Evolutionary conservation across 2,797 vertebrate species (phyloP), one percentile per base, ranked within the genome.

Genomic region (Aselliscus stoliczkanus): DNA sequence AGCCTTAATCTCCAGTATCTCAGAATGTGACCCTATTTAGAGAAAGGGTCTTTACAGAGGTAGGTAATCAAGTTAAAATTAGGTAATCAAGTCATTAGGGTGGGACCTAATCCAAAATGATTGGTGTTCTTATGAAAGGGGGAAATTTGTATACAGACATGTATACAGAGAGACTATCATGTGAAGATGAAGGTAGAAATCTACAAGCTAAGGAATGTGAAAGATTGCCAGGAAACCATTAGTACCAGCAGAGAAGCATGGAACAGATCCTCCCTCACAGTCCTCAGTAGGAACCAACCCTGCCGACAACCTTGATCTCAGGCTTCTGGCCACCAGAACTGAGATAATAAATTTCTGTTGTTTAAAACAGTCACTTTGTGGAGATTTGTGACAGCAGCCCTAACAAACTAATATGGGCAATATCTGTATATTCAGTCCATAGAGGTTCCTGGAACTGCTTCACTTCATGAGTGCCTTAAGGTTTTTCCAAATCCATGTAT

Each of bases 401-500:
- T 17, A 11, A n/a, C 29, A 75, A 83, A 79, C 7, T 0, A 14
- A 20, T 20, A 10, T 4, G 29, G 58, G 11, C 9, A 8, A 21
- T 0, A 3, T 34, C 1, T 2, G 72, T 7, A 29, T 20, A 1
- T 27, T 56, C 54, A 3, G 20, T 37, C 27, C 29, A 25, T 31
- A 47, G 14, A 23, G 50, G 5, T 47, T 54, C 65, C 69, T 62
- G 21, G 31, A 25, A 50, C n/a, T 23, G 37, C 29, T n/a, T 67
- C 14, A 0, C 11, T 21, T 11, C 25, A 20, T 0, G 13, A 34
- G 13, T 9, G 12, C 37, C 65, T 34, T 2, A 7, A 76, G 17
- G 5, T 12, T 23, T 50, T 58, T 67, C 47, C 39, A 39, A 25
- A 25, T 21, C 37, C 1, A 0, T 5, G 14, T 34, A 2, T 5